Percentiles rank a stretch among this genome's conserved stretches.
These are phyloP conservation scores for Semnornis frantzii DNA, from an alignment of 2,113 vertebrate species.

Conservation along the genomic window DNA sequence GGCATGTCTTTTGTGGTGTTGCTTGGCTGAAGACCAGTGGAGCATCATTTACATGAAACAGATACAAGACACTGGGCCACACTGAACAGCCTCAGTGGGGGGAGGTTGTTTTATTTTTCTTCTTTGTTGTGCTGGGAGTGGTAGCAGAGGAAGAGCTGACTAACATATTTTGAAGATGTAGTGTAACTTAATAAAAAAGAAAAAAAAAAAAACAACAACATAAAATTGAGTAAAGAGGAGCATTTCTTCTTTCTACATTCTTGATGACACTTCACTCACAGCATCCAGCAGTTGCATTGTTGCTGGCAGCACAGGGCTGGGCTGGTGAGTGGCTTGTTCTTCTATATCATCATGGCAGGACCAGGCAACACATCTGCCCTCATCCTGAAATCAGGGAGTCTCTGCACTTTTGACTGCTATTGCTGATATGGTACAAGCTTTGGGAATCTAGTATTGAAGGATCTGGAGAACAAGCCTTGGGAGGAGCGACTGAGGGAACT, in stretches of 20 bases:
- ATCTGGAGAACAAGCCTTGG: too few species aligned
- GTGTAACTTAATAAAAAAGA: not conserved
- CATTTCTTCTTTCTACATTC: not conserved
- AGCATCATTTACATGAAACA: not conserved
- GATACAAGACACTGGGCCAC: not conserved
- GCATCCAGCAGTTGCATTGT: not conserved
- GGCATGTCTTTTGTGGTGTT: not conserved
- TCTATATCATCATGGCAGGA: not conserved
- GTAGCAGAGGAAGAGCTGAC: not conserved
- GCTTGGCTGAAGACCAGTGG: not conserved
- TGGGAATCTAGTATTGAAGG: not conserved
- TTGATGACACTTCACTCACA: not conserved
- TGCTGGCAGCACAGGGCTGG: not conserved
- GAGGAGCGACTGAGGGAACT: too few species aligned
- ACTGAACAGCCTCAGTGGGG: not conserved
- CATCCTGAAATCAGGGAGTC: not conserved
- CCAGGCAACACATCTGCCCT: not conserved
- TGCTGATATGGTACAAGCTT: not conserved
- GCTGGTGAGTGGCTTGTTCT: not conserved
- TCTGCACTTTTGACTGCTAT: not conserved
- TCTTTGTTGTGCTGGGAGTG: not conserved
- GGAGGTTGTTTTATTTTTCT: not conserved
- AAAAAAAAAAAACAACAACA: not conserved
- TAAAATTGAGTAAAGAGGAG: not conserved
- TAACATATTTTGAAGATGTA: not conserved